Evolutionary conservation across 2,888 invertebrate species (phyloP).

Genomic region (Eupsilia transversa): DNA sequence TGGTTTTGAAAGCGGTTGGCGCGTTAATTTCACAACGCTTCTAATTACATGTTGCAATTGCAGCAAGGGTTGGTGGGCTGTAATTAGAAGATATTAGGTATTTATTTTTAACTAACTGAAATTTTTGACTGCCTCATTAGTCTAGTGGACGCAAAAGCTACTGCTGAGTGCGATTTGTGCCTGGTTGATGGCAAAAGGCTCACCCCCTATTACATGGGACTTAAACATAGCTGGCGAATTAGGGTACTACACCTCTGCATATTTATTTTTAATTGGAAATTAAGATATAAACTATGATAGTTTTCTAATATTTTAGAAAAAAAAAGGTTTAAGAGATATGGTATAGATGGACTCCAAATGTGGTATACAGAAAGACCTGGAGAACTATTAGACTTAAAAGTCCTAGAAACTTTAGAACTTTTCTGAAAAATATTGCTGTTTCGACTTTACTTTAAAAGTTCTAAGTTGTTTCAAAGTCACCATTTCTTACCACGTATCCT

Average conservation of each 20-base stretch:
- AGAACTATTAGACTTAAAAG: background rate
- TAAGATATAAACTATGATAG: background rate
- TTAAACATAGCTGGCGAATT: too few relatives aligned
- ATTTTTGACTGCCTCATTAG: too few relatives aligned
- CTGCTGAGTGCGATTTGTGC: too few relatives aligned
- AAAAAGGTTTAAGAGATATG: background rate
- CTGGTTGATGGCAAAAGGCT: too few relatives aligned
- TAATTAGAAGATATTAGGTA: slow-evolving; percentile 20
- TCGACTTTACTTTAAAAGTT: background rate
- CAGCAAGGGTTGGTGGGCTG: slow-evolving; percentile 45
- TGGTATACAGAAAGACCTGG: background rate
- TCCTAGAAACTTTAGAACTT: too few relatives aligned
- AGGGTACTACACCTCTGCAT: too few relatives aligned
- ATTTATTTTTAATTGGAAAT: background rate
- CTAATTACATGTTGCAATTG: slow-evolving; percentile 64
- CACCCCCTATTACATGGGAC: too few relatives aligned
- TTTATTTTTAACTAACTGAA: too few relatives aligned
- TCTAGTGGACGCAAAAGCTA: too few relatives aligned
- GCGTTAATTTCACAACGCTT: slow-evolving; percentile 64
- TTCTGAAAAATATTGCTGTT: slow-evolving; percentile 2
- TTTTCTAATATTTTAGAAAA: background rate
- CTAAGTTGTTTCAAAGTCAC: background rate
- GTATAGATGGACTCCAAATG: background rate
- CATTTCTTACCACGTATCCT: background rate
- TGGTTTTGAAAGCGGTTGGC: slow-evolving; percentile 66